Percentiles rank a stretch among this genome's conserved stretches.
These are phyloP conservation scores for Stenopsyche tienmushanensis DNA, from an alignment of 1,140 invertebrate genomes.

Conservation along the genomic window DNA sequence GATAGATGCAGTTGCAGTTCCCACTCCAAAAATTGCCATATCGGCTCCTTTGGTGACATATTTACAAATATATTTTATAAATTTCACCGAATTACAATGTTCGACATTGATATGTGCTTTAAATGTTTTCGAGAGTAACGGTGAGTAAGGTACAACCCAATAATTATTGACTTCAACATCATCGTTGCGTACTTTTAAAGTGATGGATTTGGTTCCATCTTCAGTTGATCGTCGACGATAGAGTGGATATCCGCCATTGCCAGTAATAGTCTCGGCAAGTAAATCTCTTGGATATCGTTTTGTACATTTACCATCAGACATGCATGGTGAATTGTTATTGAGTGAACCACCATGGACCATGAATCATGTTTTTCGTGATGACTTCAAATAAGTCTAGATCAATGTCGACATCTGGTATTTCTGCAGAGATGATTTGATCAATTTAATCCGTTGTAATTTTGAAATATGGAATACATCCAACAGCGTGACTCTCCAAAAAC, in stretches of 20 bases:
- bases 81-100: no score
- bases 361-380: conserved; percentile 43
- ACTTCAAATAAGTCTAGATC: conserved; percentile 40
- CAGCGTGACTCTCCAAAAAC: no score
- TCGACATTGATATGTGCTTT: no score
- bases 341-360: conserved; percentile 47
- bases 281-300: no score
- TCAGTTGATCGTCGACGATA: conserved; percentile 47
- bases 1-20: no score
- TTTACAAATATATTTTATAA: no score
- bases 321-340: conserved; percentile 47
- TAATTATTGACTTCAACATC: background rate
- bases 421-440: no score
- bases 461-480: no score
- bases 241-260: conserved; percentile 50
- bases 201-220: background rate
- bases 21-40: no score
- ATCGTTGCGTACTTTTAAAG: background rate
- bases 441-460: no score
- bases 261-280: conserved; percentile 15
- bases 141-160: background rate
- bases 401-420: conserved; percentile 46
- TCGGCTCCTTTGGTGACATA: no score
- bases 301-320: conserved; percentile 43
- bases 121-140: conserved; percentile 4